Evolutionary conservation across 2,888 invertebrate species (phyloP).

Genomic region (Acronicta psi): DNA sequence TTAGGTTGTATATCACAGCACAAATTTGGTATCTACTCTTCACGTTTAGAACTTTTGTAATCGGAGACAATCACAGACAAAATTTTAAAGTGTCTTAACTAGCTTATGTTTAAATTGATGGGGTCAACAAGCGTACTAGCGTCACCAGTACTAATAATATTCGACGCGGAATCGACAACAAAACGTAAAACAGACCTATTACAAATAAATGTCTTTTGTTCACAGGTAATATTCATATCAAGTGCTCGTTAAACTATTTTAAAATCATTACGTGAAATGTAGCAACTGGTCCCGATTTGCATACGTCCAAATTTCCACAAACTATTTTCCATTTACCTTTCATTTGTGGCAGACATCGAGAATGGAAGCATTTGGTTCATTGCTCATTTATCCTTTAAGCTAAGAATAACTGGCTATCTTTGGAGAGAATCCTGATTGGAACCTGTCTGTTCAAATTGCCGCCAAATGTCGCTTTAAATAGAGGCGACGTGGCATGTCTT

Average conservation of each 20-base stretch:
- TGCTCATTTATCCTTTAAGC: constrained; percentile 46
- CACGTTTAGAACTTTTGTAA: not conserved
- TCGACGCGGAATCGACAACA: constrained; percentile 11
- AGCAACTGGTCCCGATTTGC: constrained; percentile 25
- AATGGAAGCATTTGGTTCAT: constrained; percentile 31
- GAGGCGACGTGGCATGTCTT: constrained; percentile 29
- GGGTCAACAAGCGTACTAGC: constrained; percentile 20
- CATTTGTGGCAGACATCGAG: constrained; percentile 32
- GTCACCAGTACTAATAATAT: constrained; percentile 26
- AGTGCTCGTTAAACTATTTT: constrained; percentile 16
- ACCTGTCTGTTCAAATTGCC: constrained; percentile 39
- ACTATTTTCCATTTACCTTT: constrained; percentile 26
- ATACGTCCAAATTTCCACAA: constrained; percentile 35
- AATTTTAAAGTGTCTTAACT: constrained; percentile 18
- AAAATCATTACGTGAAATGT: constrained; percentile 23
- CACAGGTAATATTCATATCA: not conserved
- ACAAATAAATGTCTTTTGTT: not conserved
- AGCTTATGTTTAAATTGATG: constrained; percentile 19
- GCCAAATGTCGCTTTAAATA: constrained; percentile 48
- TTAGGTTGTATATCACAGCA: not conserved
- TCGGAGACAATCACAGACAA: constrained; percentile 18
- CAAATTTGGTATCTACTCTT: not conserved
- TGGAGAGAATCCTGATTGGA: constrained; percentile 49
- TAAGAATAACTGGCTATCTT: constrained; percentile 52
- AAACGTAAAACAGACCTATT: not conserved